These are phyloP conservation scores for Eidolon helvum DNA, from an alignment of 2,113 vertebrate genomes.

Conservation along the genomic window DNA sequence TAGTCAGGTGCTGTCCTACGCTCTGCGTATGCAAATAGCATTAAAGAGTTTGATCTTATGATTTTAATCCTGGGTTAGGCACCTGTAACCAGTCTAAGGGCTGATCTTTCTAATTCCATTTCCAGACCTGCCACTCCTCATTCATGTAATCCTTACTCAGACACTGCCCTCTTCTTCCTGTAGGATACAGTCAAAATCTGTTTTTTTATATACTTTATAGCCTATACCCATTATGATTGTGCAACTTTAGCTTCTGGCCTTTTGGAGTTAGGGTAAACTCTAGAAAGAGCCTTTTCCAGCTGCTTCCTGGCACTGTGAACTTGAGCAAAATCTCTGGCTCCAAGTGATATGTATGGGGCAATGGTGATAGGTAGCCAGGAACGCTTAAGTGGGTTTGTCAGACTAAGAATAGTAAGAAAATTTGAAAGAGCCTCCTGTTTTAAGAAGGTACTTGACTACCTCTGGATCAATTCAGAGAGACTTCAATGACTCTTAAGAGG, in stretches of 20 bases:
- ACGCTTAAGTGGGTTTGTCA: background rate
- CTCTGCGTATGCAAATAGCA: background rate
- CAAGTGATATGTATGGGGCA: background rate
- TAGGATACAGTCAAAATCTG: background rate
- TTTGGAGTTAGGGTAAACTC: background rate
- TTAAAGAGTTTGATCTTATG: background rate
- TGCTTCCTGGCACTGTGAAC: background rate
- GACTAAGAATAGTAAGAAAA: background rate
- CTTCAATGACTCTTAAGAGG: constrained; percentile 51
- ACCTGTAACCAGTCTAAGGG: background rate
- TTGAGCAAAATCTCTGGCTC: background rate
- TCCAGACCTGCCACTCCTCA: background rate
- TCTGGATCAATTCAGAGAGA: constrained; percentile 50
- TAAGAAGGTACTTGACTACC: constrained; percentile 46
- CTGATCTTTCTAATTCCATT: background rate
- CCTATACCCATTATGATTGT: background rate
- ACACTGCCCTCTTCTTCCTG: background rate
- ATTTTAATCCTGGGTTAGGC: background rate
- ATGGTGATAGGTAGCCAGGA: background rate
- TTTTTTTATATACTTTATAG: background rate
- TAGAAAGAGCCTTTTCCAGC: background rate
- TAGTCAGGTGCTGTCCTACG: background rate
- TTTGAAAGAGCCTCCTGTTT: constrained; percentile 19
- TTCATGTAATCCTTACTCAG: background rate
- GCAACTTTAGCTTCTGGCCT: background rate